Percentiles rank a stretch among this genome's conserved stretches.
These are phyloP conservation scores for Cryptoblepharus egeriae DNA, from an alignment of 2,797 vertebrate species.

Conservation along the genomic window DNA sequence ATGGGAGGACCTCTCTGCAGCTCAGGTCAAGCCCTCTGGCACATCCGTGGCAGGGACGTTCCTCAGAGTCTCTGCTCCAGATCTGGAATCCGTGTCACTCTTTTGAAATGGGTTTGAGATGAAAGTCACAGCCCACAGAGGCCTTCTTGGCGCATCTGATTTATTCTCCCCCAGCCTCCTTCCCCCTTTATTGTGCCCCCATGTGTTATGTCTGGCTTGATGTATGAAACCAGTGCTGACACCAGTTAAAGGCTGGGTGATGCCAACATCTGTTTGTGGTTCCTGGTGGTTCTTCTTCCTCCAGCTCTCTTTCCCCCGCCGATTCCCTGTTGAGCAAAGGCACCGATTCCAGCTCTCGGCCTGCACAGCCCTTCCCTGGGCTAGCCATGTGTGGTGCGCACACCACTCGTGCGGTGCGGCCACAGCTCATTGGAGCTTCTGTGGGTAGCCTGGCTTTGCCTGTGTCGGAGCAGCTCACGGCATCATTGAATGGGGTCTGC, in stretches of 20 bases:
- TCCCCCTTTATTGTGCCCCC: neutral
- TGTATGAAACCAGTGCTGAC: constrained; percentile 15
- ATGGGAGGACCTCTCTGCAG: neutral
- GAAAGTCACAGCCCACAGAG: neutral
- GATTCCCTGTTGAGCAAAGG: constrained; percentile 28
- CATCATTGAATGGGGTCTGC: constrained; percentile 31
- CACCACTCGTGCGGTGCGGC: constrained; percentile 20
- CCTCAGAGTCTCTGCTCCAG: neutral
- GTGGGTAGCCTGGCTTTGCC: neutral
- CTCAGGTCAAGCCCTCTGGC: no score
- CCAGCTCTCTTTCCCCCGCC: constrained; percentile 25
- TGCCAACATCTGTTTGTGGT: constrained; percentile 58
- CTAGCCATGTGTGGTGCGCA: constrained; percentile 27
- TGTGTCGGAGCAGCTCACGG: neutral
- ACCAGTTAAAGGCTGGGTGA: constrained; percentile 33
- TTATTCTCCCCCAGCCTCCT: neutral
- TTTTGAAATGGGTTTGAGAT: neutral
- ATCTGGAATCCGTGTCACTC: neutral
- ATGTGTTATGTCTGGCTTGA: constrained; percentile 5
- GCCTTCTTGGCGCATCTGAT: neutral
- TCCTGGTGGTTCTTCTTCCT: constrained; percentile 14
- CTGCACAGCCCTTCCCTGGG: constrained; percentile 44
- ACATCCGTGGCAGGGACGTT: neutral
- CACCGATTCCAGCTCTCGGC: constrained; percentile 32
- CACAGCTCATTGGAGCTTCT: neutral